Conservation (phyloP, 2,888 invertebrate species). For the Cyclophora albipunctata region DNA sequence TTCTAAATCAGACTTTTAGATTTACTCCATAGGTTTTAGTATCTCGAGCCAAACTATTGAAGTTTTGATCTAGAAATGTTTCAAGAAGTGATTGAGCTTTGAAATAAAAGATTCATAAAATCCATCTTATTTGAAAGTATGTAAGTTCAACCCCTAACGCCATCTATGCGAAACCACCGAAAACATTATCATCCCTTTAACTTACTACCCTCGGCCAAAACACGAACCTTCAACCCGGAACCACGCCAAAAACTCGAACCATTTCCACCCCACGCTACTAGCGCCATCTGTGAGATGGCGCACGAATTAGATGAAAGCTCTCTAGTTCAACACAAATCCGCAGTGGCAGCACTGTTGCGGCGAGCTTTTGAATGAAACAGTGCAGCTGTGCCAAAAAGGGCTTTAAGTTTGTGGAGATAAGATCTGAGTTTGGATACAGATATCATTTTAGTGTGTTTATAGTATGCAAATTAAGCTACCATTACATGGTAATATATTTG, state of each 20-base stretch:
- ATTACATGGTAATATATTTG: conserved; percentile 76
- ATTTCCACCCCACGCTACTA: conserved; percentile 26
- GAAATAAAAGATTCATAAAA: not conserved
- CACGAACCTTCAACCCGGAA: conserved; percentile 22
- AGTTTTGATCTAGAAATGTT: not conserved
- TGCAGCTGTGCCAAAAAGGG: conserved; percentile 24
- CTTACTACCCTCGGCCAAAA: conserved; percentile 23
- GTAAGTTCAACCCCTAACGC: conserved; percentile 4
- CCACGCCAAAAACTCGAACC: conserved; percentile 25
- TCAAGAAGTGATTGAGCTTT: not conserved
- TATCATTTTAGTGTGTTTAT: conserved; percentile 34
- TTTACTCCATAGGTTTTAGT: too few species aligned
- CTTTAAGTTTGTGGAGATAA: conserved; percentile 27
- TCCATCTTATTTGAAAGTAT: not conserved
- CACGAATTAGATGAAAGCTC: conserved; percentile 50
- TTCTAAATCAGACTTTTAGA: too few species aligned
- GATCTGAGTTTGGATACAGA: conserved; percentile 38
- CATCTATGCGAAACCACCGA: conserved; percentile 12
- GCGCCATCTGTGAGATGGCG: conserved; percentile 64
- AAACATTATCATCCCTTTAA: conserved; percentile 34
- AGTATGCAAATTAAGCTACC: conserved; percentile 74
- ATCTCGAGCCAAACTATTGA: not conserved
- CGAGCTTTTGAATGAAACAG: conserved; percentile 66
- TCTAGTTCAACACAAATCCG: conserved; percentile 50
- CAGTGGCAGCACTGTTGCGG: conserved; percentile 35